Percentiles rank a stretch among this genome's conserved stretches.
These are phyloP conservation scores for Conopomorpha cramerella DNA, from an alignment of 1,140 invertebrate species.

Conservation along the genomic window DNA sequence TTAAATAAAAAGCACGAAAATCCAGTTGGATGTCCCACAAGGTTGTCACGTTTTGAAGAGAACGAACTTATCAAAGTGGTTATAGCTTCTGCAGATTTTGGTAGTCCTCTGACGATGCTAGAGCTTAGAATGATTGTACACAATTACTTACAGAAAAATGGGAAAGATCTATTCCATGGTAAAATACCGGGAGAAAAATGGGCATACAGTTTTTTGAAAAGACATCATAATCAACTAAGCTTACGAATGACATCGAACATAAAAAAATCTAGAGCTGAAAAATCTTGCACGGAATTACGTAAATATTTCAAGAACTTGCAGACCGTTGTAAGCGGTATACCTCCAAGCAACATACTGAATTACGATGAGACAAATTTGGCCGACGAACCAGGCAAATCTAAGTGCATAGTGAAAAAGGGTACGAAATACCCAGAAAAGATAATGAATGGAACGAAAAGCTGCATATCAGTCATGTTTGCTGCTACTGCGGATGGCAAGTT, in stretches of 20 bases:
- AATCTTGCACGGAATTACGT: background rate
- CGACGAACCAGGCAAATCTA: background rate
- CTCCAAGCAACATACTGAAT: background rate
- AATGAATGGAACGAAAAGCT: background rate
- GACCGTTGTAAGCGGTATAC: background rate
- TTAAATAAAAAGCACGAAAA: background rate
- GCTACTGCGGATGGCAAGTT: background rate
- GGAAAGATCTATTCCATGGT: background rate
- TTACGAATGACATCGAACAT: background rate
- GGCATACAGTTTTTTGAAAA: background rate
- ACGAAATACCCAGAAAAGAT: too few species aligned
- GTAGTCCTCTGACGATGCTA: background rate
- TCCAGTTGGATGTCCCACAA: background rate
- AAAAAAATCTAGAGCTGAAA: background rate
- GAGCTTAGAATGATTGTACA: background rate
- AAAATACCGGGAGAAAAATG: background rate
- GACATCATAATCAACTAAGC: background rate
- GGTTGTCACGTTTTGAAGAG: background rate
- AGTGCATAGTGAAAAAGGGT: too few species aligned
- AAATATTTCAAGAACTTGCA: background rate
- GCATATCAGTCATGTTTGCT: background rate
- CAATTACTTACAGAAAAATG: constrained; percentile 1
- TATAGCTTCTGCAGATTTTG: background rate
- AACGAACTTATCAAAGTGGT: background rate
- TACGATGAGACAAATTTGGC: background rate